Base-by-base conservation (phyloP, 2,797 vertebrate species). In the Hypotaenidia okinawae region DNA sequence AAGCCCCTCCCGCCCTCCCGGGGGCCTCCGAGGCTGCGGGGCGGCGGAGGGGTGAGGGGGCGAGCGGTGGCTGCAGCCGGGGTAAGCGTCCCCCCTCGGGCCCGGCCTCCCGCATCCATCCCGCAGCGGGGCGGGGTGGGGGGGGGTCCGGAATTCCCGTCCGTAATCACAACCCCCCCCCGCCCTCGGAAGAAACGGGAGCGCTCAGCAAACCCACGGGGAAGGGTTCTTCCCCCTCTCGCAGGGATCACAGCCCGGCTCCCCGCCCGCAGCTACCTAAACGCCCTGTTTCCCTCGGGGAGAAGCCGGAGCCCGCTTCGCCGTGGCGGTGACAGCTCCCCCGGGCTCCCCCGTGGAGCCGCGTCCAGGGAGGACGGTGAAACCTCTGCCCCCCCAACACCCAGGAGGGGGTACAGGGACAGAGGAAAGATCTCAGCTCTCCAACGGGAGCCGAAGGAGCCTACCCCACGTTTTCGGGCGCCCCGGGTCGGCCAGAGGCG, bases 391-490 rank as follows among this genome's bases (percentile, higher is more conserved):
- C 28, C 49, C n/a, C 8, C 15, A 1, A 7, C 41, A 25, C 2
- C 79, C 3, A 3, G 32, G 64, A 51, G 35, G 0, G 16, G 17
- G 67, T 2, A 32, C 30, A 33, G 35, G 24, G 39, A 13, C 9
- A 2, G 30, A 43, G 55, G 8, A 8, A 13, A 41, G 45, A 2
- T 2, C 0, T 0, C 4, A 14, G 10, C 9, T 25, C 52, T n/a
- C 43, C 7, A 10, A 2, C 1, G 2, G 41, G 25, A 28, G 62
- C 24, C 15, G 62, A 22, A 27, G 57, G 63, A 39, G 7, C 30
- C 7, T 30, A 69, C 24, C 9, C 27, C 64, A 5, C 35, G 0
- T 25, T 37, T 57, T n/a, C 11, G 43, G 16, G 7, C 25, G 10
- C 33, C 49, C 21, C 28, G 5, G 0, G 13, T 22, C 24, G 6